A percentile compares a stretch with the other conserved stretches of the same genome.
Conservation (phyloP, 2,113 vertebrate species). For the Pangasianodon hypophthalmus region DNA sequence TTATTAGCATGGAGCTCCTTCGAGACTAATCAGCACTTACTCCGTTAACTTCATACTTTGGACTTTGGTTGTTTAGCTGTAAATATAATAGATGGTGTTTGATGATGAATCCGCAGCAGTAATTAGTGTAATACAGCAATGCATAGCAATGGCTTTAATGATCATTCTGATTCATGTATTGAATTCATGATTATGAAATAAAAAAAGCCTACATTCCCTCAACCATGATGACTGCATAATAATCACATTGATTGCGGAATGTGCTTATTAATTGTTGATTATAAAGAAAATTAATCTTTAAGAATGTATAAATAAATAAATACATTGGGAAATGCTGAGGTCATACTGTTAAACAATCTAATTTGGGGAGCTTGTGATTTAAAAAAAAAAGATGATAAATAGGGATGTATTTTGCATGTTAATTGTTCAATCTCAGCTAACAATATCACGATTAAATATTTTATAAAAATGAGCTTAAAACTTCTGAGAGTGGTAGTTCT, state of each 20-base stretch:
- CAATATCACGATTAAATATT: background rate
- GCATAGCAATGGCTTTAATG: background rate
- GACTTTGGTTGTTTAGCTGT: background rate
- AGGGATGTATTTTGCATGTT: background rate
- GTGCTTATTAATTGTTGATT: background rate
- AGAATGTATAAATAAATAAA: background rate
- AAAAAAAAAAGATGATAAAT: background rate
- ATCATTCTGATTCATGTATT: background rate
- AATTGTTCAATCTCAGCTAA: background rate
- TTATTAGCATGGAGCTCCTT: background rate
- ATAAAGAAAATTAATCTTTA: background rate
- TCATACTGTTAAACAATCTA: background rate
- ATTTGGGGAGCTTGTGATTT: background rate
- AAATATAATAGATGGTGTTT: background rate
- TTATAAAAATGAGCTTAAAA: background rate
- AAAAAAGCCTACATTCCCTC: background rate
- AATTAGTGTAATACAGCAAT: background rate
- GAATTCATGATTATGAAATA: background rate
- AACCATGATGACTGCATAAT: background rate
- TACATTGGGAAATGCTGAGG: background rate
- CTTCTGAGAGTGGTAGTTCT: background rate
- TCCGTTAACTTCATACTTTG: background rate
- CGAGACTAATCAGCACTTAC: background rate
- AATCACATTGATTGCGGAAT: background rate
- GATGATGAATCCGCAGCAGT: background rate